These are phyloP conservation scores for Poecilia latipinna DNA, from an alignment of 2,113 vertebrate species.

Conservation along the genomic window DNA sequence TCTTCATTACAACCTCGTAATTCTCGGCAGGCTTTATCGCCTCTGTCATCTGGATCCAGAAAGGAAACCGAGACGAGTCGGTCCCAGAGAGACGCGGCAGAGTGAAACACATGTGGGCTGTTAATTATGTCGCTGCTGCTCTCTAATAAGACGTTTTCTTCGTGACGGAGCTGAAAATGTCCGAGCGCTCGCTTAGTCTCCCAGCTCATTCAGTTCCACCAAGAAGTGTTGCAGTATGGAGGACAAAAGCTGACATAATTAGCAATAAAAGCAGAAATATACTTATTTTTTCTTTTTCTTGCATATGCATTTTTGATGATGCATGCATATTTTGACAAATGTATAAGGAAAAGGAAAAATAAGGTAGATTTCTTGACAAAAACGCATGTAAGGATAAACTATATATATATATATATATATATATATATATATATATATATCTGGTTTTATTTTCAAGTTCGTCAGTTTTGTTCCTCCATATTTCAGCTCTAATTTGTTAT, in stretches of 20 bases:
- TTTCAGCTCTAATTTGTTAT: not conserved
- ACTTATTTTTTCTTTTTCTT: too few species aligned
- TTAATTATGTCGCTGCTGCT: slow-evolving; percentile 5
- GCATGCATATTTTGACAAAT: too few species aligned
- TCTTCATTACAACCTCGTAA: not conserved
- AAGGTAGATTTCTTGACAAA: too few species aligned
- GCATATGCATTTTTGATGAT: too few species aligned
- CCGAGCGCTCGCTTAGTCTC: not conserved
- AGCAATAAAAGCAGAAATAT: too few species aligned
- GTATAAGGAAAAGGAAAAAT: too few species aligned
- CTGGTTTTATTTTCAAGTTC: too few species aligned
- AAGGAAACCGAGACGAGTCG: not conserved
- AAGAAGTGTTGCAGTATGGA: too few species aligned
- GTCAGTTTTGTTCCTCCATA: not conserved
- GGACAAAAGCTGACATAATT: too few species aligned
- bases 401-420: too few species aligned
- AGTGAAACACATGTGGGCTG: not conserved
- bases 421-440: rapidly evolving
- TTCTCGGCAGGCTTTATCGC: slow-evolving; percentile 1
- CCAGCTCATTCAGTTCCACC: not conserved
- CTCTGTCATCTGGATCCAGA: slow-evolving; percentile 11
- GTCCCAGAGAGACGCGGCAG: not conserved
- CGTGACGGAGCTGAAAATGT: not conserved
- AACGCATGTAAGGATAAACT: too few species aligned
- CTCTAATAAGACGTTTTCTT: not conserved